These are phyloP conservation scores for Acromyrmex heyeri DNA, from an alignment of 1,140 invertebrate genomes.

Conservation along the genomic window DNA sequence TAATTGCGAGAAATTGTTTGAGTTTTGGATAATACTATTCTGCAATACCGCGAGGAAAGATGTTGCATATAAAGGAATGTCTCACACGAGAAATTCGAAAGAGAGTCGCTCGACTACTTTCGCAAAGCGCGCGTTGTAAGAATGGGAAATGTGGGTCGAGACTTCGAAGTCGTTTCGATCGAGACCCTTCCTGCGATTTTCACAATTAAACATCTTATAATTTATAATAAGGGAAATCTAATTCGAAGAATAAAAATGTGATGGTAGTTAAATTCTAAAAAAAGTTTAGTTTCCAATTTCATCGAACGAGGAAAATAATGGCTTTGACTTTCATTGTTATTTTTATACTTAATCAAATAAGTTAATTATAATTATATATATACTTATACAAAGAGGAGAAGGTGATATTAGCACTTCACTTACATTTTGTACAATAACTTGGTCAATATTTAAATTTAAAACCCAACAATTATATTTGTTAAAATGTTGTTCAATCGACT, in stretches of 20 bases:
- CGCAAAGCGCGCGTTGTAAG: conserved; percentile 37
- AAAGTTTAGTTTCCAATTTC: background rate
- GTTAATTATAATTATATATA: no score
- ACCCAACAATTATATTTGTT: no score
- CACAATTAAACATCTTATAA: background rate
- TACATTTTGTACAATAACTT: no score
- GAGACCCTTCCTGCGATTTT: background rate
- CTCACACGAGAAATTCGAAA: conserved; percentile 65
- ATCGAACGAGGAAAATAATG: background rate
- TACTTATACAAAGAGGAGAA: no score
- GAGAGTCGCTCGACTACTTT: conserved; percentile 70
- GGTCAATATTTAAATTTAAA: no score
- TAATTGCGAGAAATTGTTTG: conserved; percentile 33
- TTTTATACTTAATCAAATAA: background rate
- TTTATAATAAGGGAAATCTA: background rate
- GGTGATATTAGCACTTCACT: no score
- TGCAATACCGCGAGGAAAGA: conserved; percentile 11
- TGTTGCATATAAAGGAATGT: conserved; percentile 27
- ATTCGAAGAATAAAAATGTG: background rate
- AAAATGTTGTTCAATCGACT: no score
- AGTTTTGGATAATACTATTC: conserved; percentile 4
- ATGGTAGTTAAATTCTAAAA: background rate
- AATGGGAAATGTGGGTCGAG: conserved; percentile 63
- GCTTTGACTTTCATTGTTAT: no score
- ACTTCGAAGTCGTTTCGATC: conserved; percentile 27